Base-by-base conservation (phyloP, 2,113 vertebrate genomes). In the Elanus axillaris region DNA sequence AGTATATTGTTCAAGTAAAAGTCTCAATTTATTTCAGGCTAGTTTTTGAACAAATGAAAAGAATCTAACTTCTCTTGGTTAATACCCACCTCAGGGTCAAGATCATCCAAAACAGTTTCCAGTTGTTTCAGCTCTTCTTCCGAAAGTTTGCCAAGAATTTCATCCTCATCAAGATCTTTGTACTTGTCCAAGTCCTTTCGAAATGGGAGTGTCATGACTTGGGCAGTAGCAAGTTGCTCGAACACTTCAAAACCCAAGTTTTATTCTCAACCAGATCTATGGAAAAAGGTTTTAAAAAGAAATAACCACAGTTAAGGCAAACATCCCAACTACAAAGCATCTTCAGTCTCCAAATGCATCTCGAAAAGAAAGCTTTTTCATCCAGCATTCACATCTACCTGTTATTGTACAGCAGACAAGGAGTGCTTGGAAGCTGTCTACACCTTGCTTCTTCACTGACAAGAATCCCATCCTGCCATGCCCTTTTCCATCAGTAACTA, bases 121-220 rank as follows among this genome's bases (percentile, higher is more conserved):
- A 99, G 98, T 97, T 99, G 99, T 76, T 99, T 99, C 88, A 99
- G 98, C 84, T 99, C 99, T 93, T 98, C 98, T 88, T 98, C 99
- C 0, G 99, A 99, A 60, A 99, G 98, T 58, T 99, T 99, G 93
- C 98, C 98, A 82, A 99, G 99, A 94, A 99, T 98, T 94, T 99
- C 99, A 97, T 99, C 99, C 96, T 99, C 99, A 92, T 99, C 99
- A 0, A 99, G 98, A 92, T 99, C 99, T 97, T 99, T 99, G 98
- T 99, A 99, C 88, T 99, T 99, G 45, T 99, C 99, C 95, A 99
- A 98, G 97, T 99, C 99, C 94, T 99, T 99, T 96, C 98, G 99
- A 96, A 98, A 99, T 0, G 99, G 98, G 71, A 99, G 96, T 0
- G 99, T 99, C 99, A 99, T 99, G 94, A 89, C 97, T 95, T 53